Evolutionary conservation across 2,888 invertebrate genomes (phyloP), one percentile per base, ranked within the genome.

Genomic region (Sphinx pinastri): DNA sequence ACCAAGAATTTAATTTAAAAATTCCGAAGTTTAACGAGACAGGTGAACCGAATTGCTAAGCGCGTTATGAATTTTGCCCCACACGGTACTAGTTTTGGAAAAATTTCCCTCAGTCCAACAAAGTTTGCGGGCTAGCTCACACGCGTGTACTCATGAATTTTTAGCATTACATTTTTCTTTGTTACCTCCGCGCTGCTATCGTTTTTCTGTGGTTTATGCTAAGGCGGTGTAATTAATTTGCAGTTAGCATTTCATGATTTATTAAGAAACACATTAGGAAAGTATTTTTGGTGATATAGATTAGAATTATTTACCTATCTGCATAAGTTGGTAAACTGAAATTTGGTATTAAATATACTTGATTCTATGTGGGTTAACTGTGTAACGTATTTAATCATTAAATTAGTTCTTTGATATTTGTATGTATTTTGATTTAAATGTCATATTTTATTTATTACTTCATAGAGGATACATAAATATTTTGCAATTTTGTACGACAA

Each of bases 1-100:
- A 87, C 89, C 85, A 87, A 88, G 90, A 94, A 93, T 93, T 93
- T 93, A 93, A 94, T 93, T 93, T 93, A 90, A 93, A 93, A 93
- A 94, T 93, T 93, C 92, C 92, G 79, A 92, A 93, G 91, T 92
- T 85, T 87, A 90, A 91, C 92, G 89, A 92, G 93, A 89, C 94
- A 94, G 94, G 93, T 93, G 91, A 92, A 84, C 85, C 79, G 84
- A 90, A 92, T 91, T 89, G 92, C 87, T 92, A 90, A 92, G 90
- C 92, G 88, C 88, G 93, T 92, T 94, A 93, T 93, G 93, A 94
- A 93, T 91, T 93, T 90, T 78, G 79, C 86, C 83, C 84, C 86
- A 85, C 85, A 87, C 85, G 84, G 85, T 86, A 74, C 74, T 85
- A 93, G 93, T 94, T 93, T 90, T 76, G 89, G 90, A 85, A 89